These are phyloP conservation scores for Trematocara macrostoma DNA, from an alignment of 2,113 vertebrate species.

Conservation along the genomic window DNA sequence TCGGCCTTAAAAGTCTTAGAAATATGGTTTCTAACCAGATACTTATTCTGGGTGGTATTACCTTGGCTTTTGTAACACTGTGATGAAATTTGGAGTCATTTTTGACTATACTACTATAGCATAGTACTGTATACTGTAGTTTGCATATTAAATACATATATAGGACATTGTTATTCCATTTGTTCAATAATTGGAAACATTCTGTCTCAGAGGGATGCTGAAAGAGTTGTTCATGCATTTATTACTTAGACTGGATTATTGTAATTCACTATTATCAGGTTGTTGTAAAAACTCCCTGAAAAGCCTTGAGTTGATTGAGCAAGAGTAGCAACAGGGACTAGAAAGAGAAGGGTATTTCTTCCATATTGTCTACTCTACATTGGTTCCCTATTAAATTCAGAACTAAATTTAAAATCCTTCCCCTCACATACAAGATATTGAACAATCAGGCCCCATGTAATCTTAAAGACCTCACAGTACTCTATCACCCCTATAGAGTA, in stretches of 20 bases:
- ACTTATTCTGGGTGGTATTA: neutral
- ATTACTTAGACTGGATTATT: neutral
- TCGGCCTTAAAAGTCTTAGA: neutral
- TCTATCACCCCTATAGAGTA: accelerated
- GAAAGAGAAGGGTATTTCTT: neutral
- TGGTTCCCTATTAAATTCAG: neutral
- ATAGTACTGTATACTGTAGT: neutral
- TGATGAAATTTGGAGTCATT: neutral
- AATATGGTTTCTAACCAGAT: neutral
- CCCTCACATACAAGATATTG: accelerated
- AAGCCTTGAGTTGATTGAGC: neutral
- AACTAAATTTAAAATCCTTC: neutral
- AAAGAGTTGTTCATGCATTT: neutral
- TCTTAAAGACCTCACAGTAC: neutral
- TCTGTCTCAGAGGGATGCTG: neutral
- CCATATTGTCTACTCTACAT: neutral
- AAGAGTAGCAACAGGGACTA: neutral
- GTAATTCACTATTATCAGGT: neutral
- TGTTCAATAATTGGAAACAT: neutral
- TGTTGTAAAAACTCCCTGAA: neutral
- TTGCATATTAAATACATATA: neutral
- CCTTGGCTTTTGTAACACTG: neutral
- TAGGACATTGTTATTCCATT: neutral
- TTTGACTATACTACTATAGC: neutral
- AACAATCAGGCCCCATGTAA: neutral